Evolutionary conservation across 1,140 invertebrate species (phyloP).

Genomic region (Acromyrmex charruanus): DNA sequence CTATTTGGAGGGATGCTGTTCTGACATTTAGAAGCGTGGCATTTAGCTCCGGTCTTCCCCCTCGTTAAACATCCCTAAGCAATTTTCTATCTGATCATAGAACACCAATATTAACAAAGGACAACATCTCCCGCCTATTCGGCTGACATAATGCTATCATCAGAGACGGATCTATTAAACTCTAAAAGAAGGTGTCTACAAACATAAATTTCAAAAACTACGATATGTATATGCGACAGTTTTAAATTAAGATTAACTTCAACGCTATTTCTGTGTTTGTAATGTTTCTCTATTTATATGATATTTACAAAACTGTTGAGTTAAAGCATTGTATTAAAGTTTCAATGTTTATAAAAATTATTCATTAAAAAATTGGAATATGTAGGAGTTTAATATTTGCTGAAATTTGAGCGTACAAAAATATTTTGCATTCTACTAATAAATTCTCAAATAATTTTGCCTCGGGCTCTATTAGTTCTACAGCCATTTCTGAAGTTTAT

Average conservation of each 20-base stretch:
- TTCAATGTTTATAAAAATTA: neutral
- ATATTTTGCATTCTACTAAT: neutral
- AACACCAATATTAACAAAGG: slow-evolving; percentile 77
- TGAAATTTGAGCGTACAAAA: neutral
- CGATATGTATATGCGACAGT: neutral
- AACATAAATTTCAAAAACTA: neutral
- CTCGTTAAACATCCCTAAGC: slow-evolving; percentile 79
- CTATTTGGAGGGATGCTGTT: slow-evolving; percentile 81
- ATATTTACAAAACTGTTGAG: neutral
- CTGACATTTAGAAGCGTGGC: slow-evolving; percentile 83
- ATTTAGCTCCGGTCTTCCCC: slow-evolving; percentile 77
- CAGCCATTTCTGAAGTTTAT: slow-evolving; percentile 33
- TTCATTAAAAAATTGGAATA: neutral
- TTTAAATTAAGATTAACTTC: neutral
- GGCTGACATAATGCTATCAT: slow-evolving; percentile 79
- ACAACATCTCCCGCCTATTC: slow-evolving; percentile 81
- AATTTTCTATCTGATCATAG: slow-evolving; percentile 83
- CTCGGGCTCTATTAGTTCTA: neutral
- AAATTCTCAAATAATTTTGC: neutral
- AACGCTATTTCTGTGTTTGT: neutral
- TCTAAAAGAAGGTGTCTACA: slow-evolving; percentile 16
- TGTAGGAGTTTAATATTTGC: neutral
- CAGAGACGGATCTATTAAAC: slow-evolving; percentile 51
- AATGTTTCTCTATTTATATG: neutral
- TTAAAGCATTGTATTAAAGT: neutral